Evolutionary conservation across 2,113 vertebrate genomes (phyloP).

Genomic region (Phylloscopus trochiloides): DNA sequence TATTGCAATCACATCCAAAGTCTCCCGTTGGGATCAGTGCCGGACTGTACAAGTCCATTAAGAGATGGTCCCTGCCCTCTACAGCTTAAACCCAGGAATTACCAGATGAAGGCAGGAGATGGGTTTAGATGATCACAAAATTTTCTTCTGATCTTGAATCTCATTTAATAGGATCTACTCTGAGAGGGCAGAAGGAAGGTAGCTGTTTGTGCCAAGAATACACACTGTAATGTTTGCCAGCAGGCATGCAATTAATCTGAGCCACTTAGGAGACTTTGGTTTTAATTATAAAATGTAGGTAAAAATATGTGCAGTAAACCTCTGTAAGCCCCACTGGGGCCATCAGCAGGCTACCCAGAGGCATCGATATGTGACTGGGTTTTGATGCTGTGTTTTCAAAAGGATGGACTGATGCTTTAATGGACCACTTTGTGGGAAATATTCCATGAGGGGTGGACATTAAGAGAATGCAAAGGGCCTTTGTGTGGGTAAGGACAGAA

Average conservation of each 20-base stretch:
- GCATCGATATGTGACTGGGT: not conserved
- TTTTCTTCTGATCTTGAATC: conserved; percentile 25
- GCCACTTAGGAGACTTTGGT: conserved; percentile 12
- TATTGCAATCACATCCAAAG: conserved; percentile 5
- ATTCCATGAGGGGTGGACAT: not conserved
- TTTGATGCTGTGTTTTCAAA: not conserved
- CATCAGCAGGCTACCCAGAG: conserved; percentile 11
- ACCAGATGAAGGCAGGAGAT: not conserved
- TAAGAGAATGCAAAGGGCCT: not conserved
- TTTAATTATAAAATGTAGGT: conserved; percentile 64
- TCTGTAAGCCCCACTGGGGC: not conserved
- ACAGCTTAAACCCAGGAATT: conserved; percentile 45
- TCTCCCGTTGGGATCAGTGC: not conserved
- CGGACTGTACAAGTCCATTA: not conserved
- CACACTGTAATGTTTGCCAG: not conserved
- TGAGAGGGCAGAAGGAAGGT: not conserved
- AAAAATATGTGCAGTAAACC: conserved; percentile 30
- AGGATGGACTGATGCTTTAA: not conserved
- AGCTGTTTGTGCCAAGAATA: conserved; percentile 25
- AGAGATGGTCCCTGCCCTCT: conserved; percentile 50
- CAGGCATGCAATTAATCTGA: conserved; percentile 46
- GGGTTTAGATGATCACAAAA: not conserved
- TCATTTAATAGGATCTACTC: not conserved
- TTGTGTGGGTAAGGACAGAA: not conserved
- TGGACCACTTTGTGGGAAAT: conserved; percentile 10